Percentiles rank a stretch among this genome's conserved stretches.
phyloP scores from a whole-genome alignment of 92 coral and sea anemone species.

The Plumapathes pennacea region DNA sequence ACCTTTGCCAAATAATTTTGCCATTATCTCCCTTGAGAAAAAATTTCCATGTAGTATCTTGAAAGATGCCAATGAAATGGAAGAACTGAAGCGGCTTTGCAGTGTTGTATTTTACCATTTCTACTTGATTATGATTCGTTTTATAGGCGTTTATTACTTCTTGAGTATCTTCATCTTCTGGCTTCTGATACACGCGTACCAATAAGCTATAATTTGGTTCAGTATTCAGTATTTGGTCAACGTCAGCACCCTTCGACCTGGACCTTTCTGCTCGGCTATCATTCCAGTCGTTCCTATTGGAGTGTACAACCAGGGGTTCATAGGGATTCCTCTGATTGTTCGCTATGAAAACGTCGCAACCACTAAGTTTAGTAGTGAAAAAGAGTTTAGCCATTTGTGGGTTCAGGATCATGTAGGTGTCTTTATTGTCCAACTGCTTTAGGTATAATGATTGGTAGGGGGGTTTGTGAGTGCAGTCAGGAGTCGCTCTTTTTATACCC shows the following conservation, averaged over 20 bases:
- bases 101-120: background rate
- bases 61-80: no score
- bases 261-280: background rate
- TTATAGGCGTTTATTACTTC: background rate
- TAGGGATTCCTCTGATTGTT: background rate
- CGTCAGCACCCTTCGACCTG: background rate
- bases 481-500: no score
- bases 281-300: background rate
- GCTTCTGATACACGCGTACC: background rate
- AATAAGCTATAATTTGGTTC: background rate
- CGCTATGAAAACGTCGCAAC: conserved; percentile 16
- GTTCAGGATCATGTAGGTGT: conserved; percentile 4
- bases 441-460: background rate
- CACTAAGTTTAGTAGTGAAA: conserved; percentile 2
- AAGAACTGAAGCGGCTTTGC: conserved; percentile 38
- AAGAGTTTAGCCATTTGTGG: background rate
- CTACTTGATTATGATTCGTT: background rate
- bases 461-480: no score
- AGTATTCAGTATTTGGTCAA: background rate
- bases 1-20: no score
- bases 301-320: conserved; percentile 3
- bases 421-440: background rate
- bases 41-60: no score
- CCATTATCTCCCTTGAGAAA: no score
- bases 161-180: conserved; percentile 2